Evolutionary conservation across 2,797 vertebrate genomes (phyloP), one percentile per base, ranked within the genome.

Genomic region (Darevskia nairensis): DNA sequence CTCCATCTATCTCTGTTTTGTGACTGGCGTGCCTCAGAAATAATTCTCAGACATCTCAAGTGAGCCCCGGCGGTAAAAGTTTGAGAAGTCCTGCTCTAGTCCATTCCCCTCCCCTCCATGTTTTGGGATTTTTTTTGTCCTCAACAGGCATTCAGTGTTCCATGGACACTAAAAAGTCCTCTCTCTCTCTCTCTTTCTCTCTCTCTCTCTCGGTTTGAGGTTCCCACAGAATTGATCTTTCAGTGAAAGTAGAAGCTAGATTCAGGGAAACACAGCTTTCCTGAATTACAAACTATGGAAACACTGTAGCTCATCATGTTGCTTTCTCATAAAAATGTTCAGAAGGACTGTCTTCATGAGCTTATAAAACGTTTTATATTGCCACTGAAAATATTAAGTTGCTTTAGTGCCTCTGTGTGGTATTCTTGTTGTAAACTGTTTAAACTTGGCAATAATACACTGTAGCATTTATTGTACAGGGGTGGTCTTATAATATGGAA

Each of bases 361-460:
- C 75, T 92, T 87, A 92, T 74, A 91, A 64, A 87, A 80, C 64
- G 19, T 75, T 90, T 94, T 89, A 90, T n/a, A 90, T 46, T 55
- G 80, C 39, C 61, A 9, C 80, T 87, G 79, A 92, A 86, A 19
- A 90, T 89, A 41, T 86, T 44, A 71, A 29, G 27, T 61, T 83
- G 2, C 6, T 88, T 92, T 88, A 91, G 83, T 81, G 76, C 32
- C 19, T 71, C 87, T 91, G 15, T 81, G 17, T 44, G 6, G 32
- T 77, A 84, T 84, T 90, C 86, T 35, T 46, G 81, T 90, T 89
- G 27, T 23, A 80, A 92, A 39, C 27, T 90, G 86, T 85, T 94
- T 93, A 90, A 94, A 93, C 11, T 83, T 90, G 46, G 32, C 89
- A 94, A 92, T 59, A 86, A 83, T 82, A 90, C 4, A 39, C 2